Percentiles rank a stretch among this genome's conserved stretches.
Conservation (phyloP, 2,888 invertebrate species). For the Pseudococcus jackbeardsleyi region DNA sequence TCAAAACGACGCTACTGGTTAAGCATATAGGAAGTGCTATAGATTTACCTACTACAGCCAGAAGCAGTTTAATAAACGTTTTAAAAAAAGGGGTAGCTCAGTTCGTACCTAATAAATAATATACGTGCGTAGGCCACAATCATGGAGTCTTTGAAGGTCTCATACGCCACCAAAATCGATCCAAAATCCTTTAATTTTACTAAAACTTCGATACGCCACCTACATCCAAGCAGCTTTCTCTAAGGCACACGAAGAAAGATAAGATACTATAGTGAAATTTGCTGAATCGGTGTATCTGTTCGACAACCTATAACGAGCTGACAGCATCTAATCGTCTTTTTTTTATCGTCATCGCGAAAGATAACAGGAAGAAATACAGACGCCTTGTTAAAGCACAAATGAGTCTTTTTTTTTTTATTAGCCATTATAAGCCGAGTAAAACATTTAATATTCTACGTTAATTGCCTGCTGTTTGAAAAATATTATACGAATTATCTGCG, state of each 20-base stretch:
- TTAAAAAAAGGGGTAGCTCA: not conserved
- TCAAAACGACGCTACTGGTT: conserved; percentile 29
- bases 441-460: conserved; percentile 49
- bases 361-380: conserved; percentile 20
- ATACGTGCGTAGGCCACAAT: not conserved
- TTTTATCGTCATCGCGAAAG: not conserved
- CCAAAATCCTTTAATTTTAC: not conserved
- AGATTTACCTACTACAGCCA: conserved; percentile 17
- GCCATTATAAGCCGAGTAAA: conserved; percentile 36
- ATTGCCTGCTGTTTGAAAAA: conserved; percentile 38
- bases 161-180: not conserved
- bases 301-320: not conserved
- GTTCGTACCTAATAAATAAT: not conserved
- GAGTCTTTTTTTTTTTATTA: conserved; percentile 33
- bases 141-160: not conserved
- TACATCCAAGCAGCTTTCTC: not conserved
- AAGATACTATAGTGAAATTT: not conserved
- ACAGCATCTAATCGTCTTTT: not conserved
- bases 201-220: not conserved
- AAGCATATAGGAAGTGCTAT: conserved; percentile 17
- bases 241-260: not conserved
- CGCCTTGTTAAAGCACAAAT: conserved; percentile 10
- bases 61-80: not conserved
- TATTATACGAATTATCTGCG: not conserved
- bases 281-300: not conserved